Conservation (phyloP, 1,140 invertebrate genomes). For the Saccostrea glomerata region DNA sequence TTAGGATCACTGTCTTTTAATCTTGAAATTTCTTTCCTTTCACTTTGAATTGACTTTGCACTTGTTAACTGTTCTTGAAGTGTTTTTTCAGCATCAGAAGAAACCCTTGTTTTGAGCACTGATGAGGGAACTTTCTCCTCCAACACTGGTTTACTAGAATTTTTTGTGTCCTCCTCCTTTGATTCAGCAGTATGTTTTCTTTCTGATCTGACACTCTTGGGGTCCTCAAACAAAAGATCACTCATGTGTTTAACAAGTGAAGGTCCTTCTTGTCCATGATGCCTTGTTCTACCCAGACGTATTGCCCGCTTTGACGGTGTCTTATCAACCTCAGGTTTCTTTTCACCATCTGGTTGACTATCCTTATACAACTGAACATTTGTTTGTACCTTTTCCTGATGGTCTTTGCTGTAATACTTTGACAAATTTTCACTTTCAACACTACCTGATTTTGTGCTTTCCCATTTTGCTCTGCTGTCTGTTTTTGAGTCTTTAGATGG, state of each 20-base stretch:
- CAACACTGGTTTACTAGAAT: not conserved
- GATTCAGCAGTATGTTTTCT: conserved; percentile 12
- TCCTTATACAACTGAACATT: conserved; percentile 15
- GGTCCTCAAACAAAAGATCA: conserved; percentile 41
- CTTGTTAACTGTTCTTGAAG: not conserved
- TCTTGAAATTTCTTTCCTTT: not conserved
- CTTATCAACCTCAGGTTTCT: conserved; percentile 21
- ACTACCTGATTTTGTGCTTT: not conserved
- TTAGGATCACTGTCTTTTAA: conserved; percentile 5
- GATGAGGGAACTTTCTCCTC: not conserved
- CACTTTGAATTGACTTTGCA: not conserved
- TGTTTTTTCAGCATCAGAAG: not conserved
- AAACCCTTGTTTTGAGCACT: not conserved
- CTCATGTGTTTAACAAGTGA: conserved; percentile 39
- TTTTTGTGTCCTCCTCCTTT: not conserved
- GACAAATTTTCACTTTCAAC: not conserved
- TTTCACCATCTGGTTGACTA: not conserved
- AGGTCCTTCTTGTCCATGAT: conserved; percentile 27
- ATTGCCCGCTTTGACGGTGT: not conserved
- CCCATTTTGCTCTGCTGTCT: not conserved
- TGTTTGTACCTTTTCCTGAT: conserved; percentile 24
- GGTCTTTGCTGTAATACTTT: conserved; percentile 4
- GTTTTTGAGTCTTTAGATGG: conserved; percentile 1
- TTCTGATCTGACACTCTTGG: conserved; percentile 1
- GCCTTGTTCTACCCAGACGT: not conserved